Evolutionary conservation across 2,888 invertebrate genomes (phyloP).

Genomic region (Branchellion lobata): DNA sequence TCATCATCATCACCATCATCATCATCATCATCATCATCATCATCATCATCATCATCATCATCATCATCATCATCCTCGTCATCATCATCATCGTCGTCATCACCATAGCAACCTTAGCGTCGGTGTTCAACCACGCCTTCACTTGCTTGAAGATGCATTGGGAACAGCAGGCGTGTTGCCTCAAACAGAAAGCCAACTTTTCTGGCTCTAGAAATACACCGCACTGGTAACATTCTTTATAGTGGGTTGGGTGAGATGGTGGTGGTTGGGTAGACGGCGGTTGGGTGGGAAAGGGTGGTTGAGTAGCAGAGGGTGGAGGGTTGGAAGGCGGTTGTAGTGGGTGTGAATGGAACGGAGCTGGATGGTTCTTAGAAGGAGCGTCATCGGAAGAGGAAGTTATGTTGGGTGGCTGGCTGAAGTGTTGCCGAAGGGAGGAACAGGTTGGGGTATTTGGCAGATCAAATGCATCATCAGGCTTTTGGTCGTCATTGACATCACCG

Average conservation of each 20-base stretch:
- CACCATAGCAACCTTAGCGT: conserved; percentile 31
- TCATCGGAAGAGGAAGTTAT: too few species aligned
- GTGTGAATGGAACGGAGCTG: too few species aligned
- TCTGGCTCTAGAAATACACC: neutral
- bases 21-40: neutral
- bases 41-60: neutral
- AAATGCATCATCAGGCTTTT: too few species aligned
- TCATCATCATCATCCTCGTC: too few species aligned
- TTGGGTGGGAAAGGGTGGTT: neutral
- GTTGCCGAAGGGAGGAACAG: too few species aligned
- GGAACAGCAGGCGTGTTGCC: conserved; percentile 30
- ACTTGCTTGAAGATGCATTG: conserved; percentile 35
- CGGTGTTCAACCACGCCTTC: conserved; percentile 34
- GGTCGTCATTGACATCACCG: too few species aligned
- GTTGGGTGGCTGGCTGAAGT: too few species aligned
- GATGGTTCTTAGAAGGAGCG: too few species aligned
- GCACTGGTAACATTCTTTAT: conserved; percentile 2
- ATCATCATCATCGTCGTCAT: conserved; percentile 2
- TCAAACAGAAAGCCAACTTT: conserved; percentile 27
- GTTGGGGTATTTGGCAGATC: too few species aligned
- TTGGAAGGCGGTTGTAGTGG: too few species aligned
- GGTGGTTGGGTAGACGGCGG: neutral
- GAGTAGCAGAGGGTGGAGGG: too few species aligned
- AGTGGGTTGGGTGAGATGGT: neutral
- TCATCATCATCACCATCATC: neutral